Evolutionary conservation across 2,888 invertebrate species (phyloP).

Genomic region (Andrena haemorrhoa): DNA sequence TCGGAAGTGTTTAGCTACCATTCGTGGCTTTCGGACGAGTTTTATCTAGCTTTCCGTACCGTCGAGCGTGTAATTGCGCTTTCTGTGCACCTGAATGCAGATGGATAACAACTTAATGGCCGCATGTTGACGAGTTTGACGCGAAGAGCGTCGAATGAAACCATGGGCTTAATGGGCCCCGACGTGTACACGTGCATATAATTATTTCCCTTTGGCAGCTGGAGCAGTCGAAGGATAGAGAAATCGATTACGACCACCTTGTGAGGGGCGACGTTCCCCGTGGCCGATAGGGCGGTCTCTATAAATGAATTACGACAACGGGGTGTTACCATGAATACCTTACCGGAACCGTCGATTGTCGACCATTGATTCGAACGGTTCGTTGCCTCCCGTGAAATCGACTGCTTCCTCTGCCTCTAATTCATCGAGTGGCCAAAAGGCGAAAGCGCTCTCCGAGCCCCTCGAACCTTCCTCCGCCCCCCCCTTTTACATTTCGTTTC

Average conservation of each 20-base stretch:
- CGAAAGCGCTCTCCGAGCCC: conserved; percentile 9
- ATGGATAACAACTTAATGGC: not conserved
- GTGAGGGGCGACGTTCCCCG: conserved; percentile 18
- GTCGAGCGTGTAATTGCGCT: not conserved
- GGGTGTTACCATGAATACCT: conserved; percentile 33
- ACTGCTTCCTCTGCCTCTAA: conserved; percentile 34
- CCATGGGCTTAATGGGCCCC: not conserved
- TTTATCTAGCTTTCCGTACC: too few relatives aligned
- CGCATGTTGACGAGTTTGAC: not conserved
- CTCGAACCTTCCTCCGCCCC: not conserved
- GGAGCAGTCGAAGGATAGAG: not conserved
- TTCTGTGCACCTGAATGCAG: too few relatives aligned
- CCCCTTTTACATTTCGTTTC: not conserved
- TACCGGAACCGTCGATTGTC: conserved; percentile 57
- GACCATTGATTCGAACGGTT: conserved; percentile 64
- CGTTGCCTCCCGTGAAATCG: conserved; percentile 45
- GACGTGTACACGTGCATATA: not conserved
- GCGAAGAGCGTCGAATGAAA: not conserved
- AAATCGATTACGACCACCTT: conserved; percentile 46
- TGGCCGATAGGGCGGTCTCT: conserved; percentile 18
- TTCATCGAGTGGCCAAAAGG: conserved; percentile 22
- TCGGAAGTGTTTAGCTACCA: too few relatives aligned
- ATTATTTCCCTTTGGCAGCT: conserved; percentile 18
- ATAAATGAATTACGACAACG: conserved; percentile 64
- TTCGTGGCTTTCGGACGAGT: too few relatives aligned